phyloP scores from a whole-genome alignment of 2,888 invertebrate genomes.

The Didymodactylos carnosus region DNA sequence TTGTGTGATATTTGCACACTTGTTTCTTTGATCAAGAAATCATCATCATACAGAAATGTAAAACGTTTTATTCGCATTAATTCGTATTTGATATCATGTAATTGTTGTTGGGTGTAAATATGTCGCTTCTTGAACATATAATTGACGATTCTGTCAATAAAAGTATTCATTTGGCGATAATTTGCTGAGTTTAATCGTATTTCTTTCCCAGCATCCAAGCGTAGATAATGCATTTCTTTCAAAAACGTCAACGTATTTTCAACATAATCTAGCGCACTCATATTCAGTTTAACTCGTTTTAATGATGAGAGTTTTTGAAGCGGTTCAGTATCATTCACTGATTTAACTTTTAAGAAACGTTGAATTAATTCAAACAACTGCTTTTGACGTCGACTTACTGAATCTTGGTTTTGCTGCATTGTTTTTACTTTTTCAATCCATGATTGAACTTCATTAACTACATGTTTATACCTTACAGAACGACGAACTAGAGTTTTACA shows the following conservation, averaged over 20 bases:
- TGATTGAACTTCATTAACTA: conserved; percentile 27
- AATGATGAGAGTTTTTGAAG: not conserved
- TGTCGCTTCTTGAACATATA: not conserved
- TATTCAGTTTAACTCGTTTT: not conserved
- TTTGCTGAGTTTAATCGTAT: too few species aligned
- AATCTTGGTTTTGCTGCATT: not conserved
- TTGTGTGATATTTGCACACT: not conserved
- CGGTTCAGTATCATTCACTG: not conserved
- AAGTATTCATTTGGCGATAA: not conserved
- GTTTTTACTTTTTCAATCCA: not conserved
- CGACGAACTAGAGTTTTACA: conserved; percentile 44
- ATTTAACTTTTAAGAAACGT: too few species aligned
- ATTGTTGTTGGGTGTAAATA: not conserved
- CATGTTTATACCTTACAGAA: conserved; percentile 42
- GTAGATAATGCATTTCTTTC: not conserved
- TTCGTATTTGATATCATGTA: not conserved
- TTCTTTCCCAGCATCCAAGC: not conserved
- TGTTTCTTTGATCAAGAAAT: not conserved
- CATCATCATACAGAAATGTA: not conserved
- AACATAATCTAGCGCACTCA: not conserved
- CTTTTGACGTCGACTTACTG: not conserved
- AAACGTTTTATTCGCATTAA: not conserved
- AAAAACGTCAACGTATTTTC: not conserved
- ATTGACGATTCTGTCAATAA: not conserved
- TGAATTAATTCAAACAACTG: too few species aligned